Conservation (phyloP, 2,888 invertebrate species). For the Meloe dianella region DNA sequence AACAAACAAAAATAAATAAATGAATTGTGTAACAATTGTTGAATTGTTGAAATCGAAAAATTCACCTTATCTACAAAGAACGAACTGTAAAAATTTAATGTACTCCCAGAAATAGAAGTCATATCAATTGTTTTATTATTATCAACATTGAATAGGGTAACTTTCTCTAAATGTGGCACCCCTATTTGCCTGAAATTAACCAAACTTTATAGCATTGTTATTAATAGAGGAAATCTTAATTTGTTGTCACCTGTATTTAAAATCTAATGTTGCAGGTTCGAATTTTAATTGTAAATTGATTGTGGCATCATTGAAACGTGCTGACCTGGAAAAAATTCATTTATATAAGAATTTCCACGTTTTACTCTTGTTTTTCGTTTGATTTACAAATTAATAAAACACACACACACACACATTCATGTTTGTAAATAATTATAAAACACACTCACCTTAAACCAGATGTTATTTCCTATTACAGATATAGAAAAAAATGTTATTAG, state of each 20-base stretch:
- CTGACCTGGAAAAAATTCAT: slow-evolving; percentile 25
- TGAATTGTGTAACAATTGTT: slow-evolving; percentile 4
- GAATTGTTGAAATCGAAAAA: no score
- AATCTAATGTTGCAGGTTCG: slow-evolving; percentile 72
- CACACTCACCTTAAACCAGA: slow-evolving; percentile 51
- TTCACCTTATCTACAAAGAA: slow-evolving; percentile 94
- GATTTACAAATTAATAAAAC: no score
- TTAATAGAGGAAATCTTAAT: neutral
- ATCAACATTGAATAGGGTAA: slow-evolving; percentile 87
- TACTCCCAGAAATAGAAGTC: slow-evolving; percentile 92
- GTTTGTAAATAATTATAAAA: slow-evolving; percentile 11
- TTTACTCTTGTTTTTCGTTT: no score
- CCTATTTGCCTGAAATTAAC: slow-evolving; percentile 76
- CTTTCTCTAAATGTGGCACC: slow-evolving; percentile 83
- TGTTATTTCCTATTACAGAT: slow-evolving; percentile 54
- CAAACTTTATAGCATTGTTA: neutral
- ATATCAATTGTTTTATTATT: slow-evolving; percentile 86
- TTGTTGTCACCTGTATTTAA: slow-evolving; percentile 67
- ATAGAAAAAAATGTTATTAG: slow-evolving; percentile 26
- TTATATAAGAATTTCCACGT: no score
- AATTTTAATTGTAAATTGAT: slow-evolving; percentile 63
- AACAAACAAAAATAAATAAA: slow-evolving; percentile 32
- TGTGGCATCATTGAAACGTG: slow-evolving; percentile 48
- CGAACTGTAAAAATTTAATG: slow-evolving; percentile 95
- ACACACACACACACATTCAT: no score